Evolutionary conservation across 2,797 vertebrate species (phyloP).

Genomic region (Malurus splendens): DNA sequence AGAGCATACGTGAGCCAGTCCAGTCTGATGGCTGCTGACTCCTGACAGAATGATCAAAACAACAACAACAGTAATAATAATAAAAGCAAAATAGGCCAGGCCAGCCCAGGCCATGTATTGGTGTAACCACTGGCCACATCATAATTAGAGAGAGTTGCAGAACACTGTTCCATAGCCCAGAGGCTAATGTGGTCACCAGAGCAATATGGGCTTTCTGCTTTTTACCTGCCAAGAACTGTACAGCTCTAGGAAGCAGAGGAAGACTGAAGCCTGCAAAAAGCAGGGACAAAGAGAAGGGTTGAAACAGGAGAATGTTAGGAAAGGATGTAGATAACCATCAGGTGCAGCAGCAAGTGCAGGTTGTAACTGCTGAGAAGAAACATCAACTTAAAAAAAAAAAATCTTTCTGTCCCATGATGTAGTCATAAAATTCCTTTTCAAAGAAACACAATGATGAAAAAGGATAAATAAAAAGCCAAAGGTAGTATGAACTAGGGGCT

Average conservation of each 20-base stretch:
- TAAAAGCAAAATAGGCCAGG: neutral
- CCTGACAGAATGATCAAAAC: neutral
- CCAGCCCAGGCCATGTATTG: neutral
- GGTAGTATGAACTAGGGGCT: neutral
- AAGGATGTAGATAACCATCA: neutral
- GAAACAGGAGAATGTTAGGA: neutral
- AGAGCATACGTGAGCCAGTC: neutral
- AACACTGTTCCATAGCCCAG: neutral
- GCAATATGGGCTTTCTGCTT: neutral
- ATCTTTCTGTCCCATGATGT: neutral
- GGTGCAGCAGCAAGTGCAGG: neutral
- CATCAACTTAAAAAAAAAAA: neutral
- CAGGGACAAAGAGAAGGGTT: neutral
- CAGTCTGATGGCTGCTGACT: neutral
- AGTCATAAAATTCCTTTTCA: neutral
- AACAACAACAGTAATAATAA: neutral
- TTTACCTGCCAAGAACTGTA: neutral
- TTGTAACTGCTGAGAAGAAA: neutral
- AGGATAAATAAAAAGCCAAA: neutral
- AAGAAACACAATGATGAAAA: neutral
- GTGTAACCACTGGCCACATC: neutral
- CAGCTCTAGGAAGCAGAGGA: neutral
- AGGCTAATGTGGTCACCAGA: neutral
- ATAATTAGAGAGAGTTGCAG: constrained; percentile 6
- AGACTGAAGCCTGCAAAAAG: neutral